Evolutionary conservation across 2,113 vertebrate genomes (phyloP), one percentile per base, ranked within the genome.

Genomic region (Charina bottae): DNA sequence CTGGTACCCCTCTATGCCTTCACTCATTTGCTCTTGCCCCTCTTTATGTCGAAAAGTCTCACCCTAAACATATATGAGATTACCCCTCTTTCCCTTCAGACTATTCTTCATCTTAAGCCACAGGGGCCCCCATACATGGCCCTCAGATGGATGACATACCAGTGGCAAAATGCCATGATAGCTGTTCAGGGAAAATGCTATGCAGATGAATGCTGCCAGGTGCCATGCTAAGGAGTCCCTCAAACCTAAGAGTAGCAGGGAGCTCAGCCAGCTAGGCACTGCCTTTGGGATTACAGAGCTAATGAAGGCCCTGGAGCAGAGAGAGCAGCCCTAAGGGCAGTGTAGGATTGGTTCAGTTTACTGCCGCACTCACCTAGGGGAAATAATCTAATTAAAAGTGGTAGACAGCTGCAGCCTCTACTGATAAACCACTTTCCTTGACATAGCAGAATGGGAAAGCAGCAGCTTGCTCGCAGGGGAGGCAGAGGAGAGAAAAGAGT

Each of bases 321-420:
- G 68, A 78, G 72, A 78, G 33, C 72, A 78, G 72, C 72, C 72
- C 72, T 78, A 78, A 78, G 72, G 72, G 33, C 72, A 78, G 17
- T 78, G 33, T 78, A 37, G 72, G 72, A 78, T 78, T 78, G 72
- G 72, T 78, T 78, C 72, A 78, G 72, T 78, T 78, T 78, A 78
- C 72, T 78, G 72, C 72, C 72, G 21, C 17, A 42, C 33, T 42
- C 33, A 78, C 33, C 72, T 78, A 78, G 72, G 72, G 72, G 33
- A 78, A 78, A 78, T 78, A 78, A 78, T 78, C 33, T 78, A 78
- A 78, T 78, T 78, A 78, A 78, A 78, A 17, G 72, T 78, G 17
- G 72, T 78, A 78, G 72, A 78, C 72, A 78, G 72, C 72, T 78
- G 33, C 72, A 78, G 72, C 72, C 17, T 42, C 17, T 78, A 78